These are phyloP conservation scores for Malacoctenus gilli DNA, from an alignment of 2,797 vertebrate genomes.

Conservation along the genomic window DNA sequence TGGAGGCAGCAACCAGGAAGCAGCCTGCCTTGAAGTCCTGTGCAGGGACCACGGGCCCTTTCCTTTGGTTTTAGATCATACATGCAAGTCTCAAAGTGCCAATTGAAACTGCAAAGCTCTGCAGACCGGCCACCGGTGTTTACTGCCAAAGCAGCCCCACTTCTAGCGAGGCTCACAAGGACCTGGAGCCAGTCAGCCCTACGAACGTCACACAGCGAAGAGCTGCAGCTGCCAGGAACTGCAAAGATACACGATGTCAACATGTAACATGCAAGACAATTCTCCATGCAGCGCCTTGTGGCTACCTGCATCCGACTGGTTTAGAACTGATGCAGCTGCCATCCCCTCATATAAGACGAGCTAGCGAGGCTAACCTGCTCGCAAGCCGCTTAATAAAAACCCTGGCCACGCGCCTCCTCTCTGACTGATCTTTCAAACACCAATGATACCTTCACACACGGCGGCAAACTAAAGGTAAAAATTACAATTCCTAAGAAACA, in stretches of 20 bases:
- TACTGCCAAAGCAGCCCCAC: constrained; percentile 3
- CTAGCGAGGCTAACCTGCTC: constrained; percentile 64
- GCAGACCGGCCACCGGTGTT: not conserved
- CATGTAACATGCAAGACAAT: not conserved
- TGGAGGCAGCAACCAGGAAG: constrained; percentile 72
- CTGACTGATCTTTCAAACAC: not conserved
- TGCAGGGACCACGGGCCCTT: constrained; percentile 18
- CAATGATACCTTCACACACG: not conserved
- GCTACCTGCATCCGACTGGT: constrained; percentile 34
- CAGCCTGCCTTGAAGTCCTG: constrained; percentile 23
- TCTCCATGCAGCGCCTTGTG: no score
- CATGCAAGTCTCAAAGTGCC: no score
- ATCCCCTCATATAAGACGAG: constrained; percentile 32
- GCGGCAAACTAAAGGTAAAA: not conserved
- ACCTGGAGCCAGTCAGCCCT: not conserved
- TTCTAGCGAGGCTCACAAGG: not conserved
- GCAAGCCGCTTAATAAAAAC: constrained; percentile 33
- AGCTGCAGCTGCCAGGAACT: not conserved
- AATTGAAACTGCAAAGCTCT: not conserved
- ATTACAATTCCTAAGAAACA: no score
- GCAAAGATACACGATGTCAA: not conserved
- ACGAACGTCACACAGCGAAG: not conserved
- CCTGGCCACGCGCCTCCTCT: not conserved
- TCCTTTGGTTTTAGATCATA: not conserved
- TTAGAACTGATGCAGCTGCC: constrained; percentile 33